Evolutionary conservation across 2,797 vertebrate genomes (phyloP).

Genomic region (Hydrolagus colliei): DNA sequence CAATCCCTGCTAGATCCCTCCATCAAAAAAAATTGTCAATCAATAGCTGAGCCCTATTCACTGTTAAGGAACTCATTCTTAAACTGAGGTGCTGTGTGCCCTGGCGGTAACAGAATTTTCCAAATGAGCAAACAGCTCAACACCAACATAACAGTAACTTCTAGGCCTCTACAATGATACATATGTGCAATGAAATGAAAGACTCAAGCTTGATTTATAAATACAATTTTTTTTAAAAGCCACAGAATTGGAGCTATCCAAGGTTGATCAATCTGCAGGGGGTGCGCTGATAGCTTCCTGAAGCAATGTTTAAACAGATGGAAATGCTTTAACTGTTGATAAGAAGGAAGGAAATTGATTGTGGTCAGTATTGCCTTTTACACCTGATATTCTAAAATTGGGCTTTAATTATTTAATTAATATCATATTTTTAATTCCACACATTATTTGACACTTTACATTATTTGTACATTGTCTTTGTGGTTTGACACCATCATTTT

Average conservation of each 20-base stretch:
- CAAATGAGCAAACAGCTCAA: neutral
- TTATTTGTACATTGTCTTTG: neutral
- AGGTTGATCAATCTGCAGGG: neutral
- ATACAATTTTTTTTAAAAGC: neutral
- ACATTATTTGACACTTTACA: too few species aligned
- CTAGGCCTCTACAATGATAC: neutral
- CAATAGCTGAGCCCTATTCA: too few species aligned
- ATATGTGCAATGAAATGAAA: neutral
- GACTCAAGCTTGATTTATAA: neutral
- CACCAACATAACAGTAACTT: neutral
- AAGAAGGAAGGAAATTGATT: conserved; percentile 5
- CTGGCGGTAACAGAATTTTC: neutral
- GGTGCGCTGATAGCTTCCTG: neutral
- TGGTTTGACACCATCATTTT: neutral
- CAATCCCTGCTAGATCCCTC: neutral
- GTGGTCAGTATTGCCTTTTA: neutral
- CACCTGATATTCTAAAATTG: neutral
- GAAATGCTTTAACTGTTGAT: neutral
- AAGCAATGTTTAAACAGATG: neutral
- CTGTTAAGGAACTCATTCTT: neutral
- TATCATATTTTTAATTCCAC: neutral
- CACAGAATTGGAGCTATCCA: neutral
- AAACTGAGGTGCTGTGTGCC: neutral
- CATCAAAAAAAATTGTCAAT: neutral
- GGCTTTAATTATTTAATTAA: neutral